Evolutionary conservation across 2,888 invertebrate species (phyloP), one percentile per base, ranked within the genome.

Genomic region (Venusia cambrica): DNA sequence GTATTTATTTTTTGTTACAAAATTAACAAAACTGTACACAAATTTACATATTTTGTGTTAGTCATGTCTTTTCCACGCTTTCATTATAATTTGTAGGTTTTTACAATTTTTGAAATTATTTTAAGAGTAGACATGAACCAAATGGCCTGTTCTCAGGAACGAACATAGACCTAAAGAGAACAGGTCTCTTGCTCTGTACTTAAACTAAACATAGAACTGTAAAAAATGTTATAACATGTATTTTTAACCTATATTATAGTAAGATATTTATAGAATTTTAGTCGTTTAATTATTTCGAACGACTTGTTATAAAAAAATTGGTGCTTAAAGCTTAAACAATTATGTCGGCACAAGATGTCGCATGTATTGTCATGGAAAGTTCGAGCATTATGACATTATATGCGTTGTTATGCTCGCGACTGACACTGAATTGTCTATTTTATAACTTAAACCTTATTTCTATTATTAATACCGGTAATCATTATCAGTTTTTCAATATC

Each of bases 251-350:
- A 83, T 85, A 83, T 51, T 74, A 85, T 87, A 85, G 79, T 85
- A 85, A 85, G 85, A 85, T 87, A 85, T 87, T 85, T 87, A 87
- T 87, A 85, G 83, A 84, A 81, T 69, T 85, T 83, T 83, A 79
- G 85, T 87, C 85, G 87, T 87, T 87, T 85, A 85, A 81, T 83
- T 85, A 85, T 87, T 87, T 87, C 80, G 81, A 87, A 87, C 85
- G 87, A 85, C 85, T 87, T 84, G 85, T 87, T 87, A 87, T 84
- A 84, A 87, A 80, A 87, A 85, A 85, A 83, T 87, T 85, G 87
- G 85, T 85, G 85, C 85, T 87, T 85, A 80, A 81, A 83, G 85
- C 85, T 87, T 85, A 85, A 76, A 48, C 80, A 73, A 78, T 74
- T 76, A 79, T 73, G 74, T 61, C 66, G 80, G 71, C 73, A 70